These are phyloP conservation scores for Kryptopterus vitreolus DNA, from an alignment of 2,797 vertebrate species.

Conservation along the genomic window DNA sequence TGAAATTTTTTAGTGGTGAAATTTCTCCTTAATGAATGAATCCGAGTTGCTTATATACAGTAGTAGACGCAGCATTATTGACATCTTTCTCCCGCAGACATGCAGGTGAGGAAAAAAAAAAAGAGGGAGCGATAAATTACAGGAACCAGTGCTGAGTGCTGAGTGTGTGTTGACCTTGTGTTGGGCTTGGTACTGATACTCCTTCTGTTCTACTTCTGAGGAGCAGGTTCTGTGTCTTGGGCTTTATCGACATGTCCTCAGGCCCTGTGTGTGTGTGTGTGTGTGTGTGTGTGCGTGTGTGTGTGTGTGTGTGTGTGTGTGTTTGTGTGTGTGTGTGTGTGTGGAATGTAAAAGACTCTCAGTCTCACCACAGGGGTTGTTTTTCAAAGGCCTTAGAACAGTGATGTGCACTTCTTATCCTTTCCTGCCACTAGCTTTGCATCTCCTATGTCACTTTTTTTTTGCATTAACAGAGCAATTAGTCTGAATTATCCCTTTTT, in stretches of 20 bases:
- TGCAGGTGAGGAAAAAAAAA: not conserved
- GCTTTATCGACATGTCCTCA: slow-evolving; percentile 44
- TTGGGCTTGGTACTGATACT: slow-evolving; percentile 30
- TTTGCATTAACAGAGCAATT: slow-evolving; percentile 48
- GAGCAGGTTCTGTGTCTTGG: slow-evolving; percentile 44
- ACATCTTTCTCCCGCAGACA: slow-evolving; percentile 6
- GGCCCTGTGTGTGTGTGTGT: slow-evolving; percentile 31
- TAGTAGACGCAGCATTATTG: slow-evolving; percentile 5
- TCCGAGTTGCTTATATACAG: not conserved
- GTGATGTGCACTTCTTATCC: slow-evolving; percentile 39
- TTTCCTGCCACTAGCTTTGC: slow-evolving; percentile 30
- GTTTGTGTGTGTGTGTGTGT: slow-evolving; percentile 41
- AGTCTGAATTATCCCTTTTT: slow-evolving; percentile 40
- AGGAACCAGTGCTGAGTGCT: slow-evolving; percentile 43
- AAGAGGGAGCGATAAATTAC: slow-evolving; percentile 40
- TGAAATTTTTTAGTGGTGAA: not conserved
- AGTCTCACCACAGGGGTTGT: slow-evolving; percentile 49
- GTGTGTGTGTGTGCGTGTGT: slow-evolving; percentile 42
- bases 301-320: slow-evolving; percentile 43
- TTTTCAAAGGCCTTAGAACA: slow-evolving; percentile 48
- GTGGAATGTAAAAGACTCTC: slow-evolving; percentile 44
- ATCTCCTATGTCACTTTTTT: slow-evolving; percentile 40
- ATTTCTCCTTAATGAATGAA: not conserved
- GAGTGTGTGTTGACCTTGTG: slow-evolving; percentile 49
- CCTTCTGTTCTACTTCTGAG: slow-evolving; percentile 22